A percentile compares a stretch with the other conserved stretches of the same genome.
Evolutionary conservation across 2,888 invertebrate species (phyloP).

Genomic region (Bruchidius siliquastri): DNA sequence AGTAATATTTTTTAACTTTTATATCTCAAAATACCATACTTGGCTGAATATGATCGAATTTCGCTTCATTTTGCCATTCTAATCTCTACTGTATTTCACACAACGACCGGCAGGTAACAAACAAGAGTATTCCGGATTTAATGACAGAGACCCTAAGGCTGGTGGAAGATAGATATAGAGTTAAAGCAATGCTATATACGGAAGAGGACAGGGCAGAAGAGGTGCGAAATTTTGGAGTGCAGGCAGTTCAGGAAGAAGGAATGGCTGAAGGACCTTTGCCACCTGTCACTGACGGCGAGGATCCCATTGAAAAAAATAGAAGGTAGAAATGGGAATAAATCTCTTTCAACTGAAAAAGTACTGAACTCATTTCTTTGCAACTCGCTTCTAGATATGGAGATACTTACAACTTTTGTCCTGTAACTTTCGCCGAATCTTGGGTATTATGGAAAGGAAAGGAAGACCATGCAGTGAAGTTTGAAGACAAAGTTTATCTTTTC

Average conservation of each 20-base stretch:
- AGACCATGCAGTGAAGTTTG: conserved; percentile 51
- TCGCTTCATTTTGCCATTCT: no score
- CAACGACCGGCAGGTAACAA: conserved; percentile 17
- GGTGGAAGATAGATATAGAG: conserved; percentile 42
- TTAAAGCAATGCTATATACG: conserved; percentile 46
- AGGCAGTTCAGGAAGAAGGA: conserved; percentile 44
- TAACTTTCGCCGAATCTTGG: conserved; percentile 52
- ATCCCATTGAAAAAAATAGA: not conserved
- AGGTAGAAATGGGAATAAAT: not conserved
- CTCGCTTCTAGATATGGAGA: conserved; percentile 50
- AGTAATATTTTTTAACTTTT: no score
- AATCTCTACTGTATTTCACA: no score
- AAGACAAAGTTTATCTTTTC: conserved; percentile 54
- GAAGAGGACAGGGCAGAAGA: conserved; percentile 51
- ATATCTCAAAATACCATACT: no score
- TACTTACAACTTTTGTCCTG: conserved; percentile 58
- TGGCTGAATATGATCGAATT: no score
- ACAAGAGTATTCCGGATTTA: conserved; percentile 33
- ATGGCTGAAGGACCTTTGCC: conserved; percentile 32
- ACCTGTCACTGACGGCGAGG: conserved; percentile 31
- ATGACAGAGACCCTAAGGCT: conserved; percentile 33
- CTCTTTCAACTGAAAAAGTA: conserved; percentile 13
- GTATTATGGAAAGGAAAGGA: conserved; percentile 60
- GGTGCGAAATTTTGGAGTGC: conserved; percentile 48
- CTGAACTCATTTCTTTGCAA: conserved; percentile 11